These are phyloP conservation scores for Sceloporus undulatus DNA, from an alignment of 2,113 vertebrate genomes.

Conservation along the genomic window DNA sequence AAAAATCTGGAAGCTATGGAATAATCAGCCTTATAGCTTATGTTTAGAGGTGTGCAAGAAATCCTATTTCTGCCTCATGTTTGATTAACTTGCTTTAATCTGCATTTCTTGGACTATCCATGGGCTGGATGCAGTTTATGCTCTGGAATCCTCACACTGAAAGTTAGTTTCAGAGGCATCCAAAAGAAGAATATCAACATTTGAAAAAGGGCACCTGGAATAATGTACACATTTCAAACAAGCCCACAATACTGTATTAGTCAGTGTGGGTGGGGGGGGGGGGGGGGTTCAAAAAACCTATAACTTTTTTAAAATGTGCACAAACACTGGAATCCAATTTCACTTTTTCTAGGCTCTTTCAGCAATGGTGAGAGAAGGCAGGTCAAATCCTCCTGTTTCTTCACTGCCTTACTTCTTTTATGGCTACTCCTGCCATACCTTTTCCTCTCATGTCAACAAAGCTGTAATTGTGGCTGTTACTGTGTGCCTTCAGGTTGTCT, in stretches of 20 bases:
- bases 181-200: not conserved
- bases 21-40: too few relatives aligned
- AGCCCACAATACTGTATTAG: not conserved
- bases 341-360: not conserved
- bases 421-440: too few relatives aligned
- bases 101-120: not conserved
- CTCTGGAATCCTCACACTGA: not conserved
- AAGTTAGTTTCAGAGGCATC: not conserved
- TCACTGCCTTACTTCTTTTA: too few relatives aligned
- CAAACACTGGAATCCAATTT: not conserved
- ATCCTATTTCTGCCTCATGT: not conserved
- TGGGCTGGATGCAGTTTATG: not conserved
- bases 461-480: too few relatives aligned
- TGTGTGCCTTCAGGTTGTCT: too few relatives aligned
- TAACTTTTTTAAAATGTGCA: too few relatives aligned
- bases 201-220: not conserved
- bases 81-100: not conserved
- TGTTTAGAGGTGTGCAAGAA: not conserved
- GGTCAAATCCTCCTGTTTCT: too few relatives aligned
- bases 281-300: not conserved
- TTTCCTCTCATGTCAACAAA: too few relatives aligned
- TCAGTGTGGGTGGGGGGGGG: too few relatives aligned
- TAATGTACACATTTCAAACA: not conserved
- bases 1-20: too few relatives aligned
- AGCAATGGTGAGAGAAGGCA: too few relatives aligned